Evolutionary conservation across 2,888 invertebrate genomes (phyloP).

Genomic region (Megamerina dolium): DNA sequence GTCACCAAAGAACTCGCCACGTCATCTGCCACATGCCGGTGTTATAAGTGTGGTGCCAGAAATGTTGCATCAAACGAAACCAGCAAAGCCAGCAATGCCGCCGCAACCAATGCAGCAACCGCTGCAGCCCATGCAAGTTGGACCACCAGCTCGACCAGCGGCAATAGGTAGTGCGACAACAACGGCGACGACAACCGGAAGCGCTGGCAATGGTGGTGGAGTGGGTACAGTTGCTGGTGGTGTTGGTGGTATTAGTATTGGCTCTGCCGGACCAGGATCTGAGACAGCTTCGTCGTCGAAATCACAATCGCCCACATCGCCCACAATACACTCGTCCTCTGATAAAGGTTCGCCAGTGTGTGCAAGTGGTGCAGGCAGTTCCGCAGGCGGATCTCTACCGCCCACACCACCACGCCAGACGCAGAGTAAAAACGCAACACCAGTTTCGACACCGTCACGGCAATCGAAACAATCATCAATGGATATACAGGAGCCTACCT

Average conservation of each 20-base stretch:
- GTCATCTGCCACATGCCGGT: constrained; percentile 51
- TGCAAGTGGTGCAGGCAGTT: constrained; percentile 17
- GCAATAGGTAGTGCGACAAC: constrained; percentile 18
- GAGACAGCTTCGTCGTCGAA: constrained; percentile 35
- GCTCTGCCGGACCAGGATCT: constrained; percentile 12
- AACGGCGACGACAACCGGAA: too few relatives aligned
- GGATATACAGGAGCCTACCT: constrained; percentile 20
- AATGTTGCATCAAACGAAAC: constrained; percentile 34
- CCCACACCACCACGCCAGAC: constrained; percentile 38
- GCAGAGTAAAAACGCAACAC: constrained; percentile 37
- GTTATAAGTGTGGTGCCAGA: constrained; percentile 52
- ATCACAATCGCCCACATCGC: constrained; percentile 37
- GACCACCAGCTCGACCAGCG: constrained; percentile 27
- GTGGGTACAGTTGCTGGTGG: neutral
- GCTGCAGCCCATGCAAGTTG: constrained; percentile 26
- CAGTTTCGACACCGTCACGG: constrained; percentile 36
- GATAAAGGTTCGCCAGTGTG: constrained; percentile 35
- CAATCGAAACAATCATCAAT: constrained; percentile 34
- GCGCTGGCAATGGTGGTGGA: constrained; percentile 1
- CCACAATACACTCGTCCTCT: constrained; percentile 32
- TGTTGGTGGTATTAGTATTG: neutral
- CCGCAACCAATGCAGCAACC: constrained; percentile 36
- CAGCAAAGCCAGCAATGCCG: constrained; percentile 36
- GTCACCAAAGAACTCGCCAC: constrained; percentile 52
- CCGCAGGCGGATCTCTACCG: constrained; percentile 23